A percentile compares a stretch with the other conserved stretches of the same genome.
These are phyloP conservation scores for Spodoptera frugiperda DNA, from an alignment of 1,140 invertebrate species.

Conservation along the genomic window DNA sequence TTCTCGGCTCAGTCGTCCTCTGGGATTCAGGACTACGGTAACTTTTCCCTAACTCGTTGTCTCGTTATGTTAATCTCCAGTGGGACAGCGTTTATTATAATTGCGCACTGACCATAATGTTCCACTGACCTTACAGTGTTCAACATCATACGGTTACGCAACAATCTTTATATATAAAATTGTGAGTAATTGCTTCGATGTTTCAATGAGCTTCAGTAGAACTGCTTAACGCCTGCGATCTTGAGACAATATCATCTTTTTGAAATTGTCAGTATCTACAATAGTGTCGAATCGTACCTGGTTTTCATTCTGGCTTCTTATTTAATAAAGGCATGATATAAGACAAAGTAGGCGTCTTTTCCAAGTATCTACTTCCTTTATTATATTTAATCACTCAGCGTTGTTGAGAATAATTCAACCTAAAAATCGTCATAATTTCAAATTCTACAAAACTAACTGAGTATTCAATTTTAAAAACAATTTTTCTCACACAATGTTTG, in stretches of 20 bases:
- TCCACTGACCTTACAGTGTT: slow-evolving; percentile 26
- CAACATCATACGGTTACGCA: background rate
- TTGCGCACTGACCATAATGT: slow-evolving; percentile 49
- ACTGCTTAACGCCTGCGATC: no score
- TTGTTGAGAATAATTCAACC: no score
- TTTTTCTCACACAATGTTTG: background rate
- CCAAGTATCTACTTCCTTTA: no score
- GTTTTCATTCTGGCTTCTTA: no score
- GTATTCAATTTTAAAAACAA: background rate
- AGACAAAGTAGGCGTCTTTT: no score
- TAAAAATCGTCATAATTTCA: background rate
- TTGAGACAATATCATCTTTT: no score
- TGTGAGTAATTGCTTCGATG: no score
- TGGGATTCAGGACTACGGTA: slow-evolving; percentile 50
- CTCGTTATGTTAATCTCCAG: slow-evolving; percentile 62
- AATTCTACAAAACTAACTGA: background rate
- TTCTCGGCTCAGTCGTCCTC: slow-evolving; percentile 48
- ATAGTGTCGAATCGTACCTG: no score
- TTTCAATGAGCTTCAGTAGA: no score
- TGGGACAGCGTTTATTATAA: slow-evolving; percentile 51
- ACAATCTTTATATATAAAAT: background rate
- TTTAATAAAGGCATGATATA: no score
- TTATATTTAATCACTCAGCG: no score
- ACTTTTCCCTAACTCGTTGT: slow-evolving; percentile 63
- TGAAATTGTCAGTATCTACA: no score